Evolutionary conservation across 2,797 vertebrate species (phyloP).

Genomic region (Myiotriccus ornatus): DNA sequence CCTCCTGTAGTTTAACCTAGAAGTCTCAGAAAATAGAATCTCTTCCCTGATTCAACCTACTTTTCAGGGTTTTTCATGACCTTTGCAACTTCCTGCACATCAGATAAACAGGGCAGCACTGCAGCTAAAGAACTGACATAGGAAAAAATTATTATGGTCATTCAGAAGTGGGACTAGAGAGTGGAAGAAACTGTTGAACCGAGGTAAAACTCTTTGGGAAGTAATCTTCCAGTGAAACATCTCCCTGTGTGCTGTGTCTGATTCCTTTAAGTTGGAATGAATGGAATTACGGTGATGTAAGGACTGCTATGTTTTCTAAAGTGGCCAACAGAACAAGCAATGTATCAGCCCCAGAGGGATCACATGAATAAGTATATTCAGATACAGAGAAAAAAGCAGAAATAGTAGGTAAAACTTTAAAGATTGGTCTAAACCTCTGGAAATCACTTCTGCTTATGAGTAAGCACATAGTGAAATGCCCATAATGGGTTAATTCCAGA

Average conservation of each 20-base stretch:
- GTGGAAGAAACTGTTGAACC: not conserved
- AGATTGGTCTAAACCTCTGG: not conserved
- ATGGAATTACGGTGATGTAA: not conserved
- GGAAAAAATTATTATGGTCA: not conserved
- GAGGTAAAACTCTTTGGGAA: not conserved
- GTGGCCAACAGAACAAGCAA: not conserved
- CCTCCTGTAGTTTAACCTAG: not conserved
- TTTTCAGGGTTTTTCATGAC: conserved; percentile 23
- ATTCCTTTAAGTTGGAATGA: not conserved
- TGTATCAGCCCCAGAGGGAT: not conserved
- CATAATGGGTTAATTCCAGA: not conserved
- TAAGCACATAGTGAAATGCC: not conserved
- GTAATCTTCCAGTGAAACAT: not conserved
- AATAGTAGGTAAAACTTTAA: not conserved
- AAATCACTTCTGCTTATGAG: not conserved
- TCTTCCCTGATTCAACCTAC: conserved; percentile 23
- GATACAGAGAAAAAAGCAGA: not conserved
- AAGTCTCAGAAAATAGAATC: not conserved
- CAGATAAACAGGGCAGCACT: not conserved
- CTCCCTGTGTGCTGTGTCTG: not conserved
- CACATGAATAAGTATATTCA: not conserved
- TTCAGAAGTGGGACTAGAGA: not conserved
- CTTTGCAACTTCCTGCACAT: conserved; percentile 56
- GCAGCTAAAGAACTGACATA: not conserved
- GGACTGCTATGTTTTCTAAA: not conserved